Evolutionary conservation across 1,140 invertebrate species (phyloP).

Genomic region (Acyrthosiphon pisum): DNA sequence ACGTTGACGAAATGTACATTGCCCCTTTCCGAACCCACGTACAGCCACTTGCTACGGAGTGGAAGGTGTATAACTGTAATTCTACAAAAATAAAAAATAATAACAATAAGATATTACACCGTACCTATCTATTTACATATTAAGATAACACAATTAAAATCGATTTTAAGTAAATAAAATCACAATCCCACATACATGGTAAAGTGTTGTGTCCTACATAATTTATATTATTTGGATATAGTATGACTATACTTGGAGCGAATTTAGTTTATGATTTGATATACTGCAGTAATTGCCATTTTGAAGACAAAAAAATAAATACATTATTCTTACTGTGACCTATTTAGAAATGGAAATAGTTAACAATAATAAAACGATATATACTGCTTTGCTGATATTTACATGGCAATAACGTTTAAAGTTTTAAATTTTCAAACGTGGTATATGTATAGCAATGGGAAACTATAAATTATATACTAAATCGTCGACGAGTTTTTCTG

Average conservation of each 20-base stretch:
- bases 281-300: neutral
- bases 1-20: conserved; percentile 98
- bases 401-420: neutral
- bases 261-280: neutral
- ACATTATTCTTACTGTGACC: neutral
- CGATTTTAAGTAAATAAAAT: neutral
- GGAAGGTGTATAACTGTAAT: conserved; percentile 93
- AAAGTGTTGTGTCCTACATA: neutral
- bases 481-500: neutral
- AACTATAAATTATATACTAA: neutral
- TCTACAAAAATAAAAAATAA: conserved; percentile 67
- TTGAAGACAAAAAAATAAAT: neutral
- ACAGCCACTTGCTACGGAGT: conserved; percentile 97
- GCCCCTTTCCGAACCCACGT: conserved; percentile 96
- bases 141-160: neutral
- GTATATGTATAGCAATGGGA: neutral
- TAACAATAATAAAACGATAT: neutral
- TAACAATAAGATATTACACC: neutral
- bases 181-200: neutral
- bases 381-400: neutral
- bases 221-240: neutral
- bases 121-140: neutral
- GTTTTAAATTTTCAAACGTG: neutral
- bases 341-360: neutral
- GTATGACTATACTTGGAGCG: neutral